A percentile compares a stretch with the other conserved stretches of the same genome.
Evolutionary conservation across 1,140 invertebrate species (phyloP).

Genomic region (Diprion similis): DNA sequence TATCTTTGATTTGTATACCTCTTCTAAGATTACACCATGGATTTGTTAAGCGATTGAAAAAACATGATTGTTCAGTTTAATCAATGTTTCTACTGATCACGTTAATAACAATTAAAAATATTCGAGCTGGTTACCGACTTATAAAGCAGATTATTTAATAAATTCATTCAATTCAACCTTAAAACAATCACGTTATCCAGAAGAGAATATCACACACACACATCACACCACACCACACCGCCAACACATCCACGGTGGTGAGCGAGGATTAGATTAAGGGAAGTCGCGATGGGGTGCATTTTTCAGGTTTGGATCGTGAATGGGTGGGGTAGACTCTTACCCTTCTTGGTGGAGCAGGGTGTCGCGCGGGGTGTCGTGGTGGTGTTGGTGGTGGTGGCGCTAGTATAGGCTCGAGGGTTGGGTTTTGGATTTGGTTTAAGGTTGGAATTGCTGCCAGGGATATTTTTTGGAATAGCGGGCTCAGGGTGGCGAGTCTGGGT

Average conservation of each 20-base stretch:
- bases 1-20: neutral
- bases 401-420: conserved; percentile 61
- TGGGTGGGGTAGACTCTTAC: conserved; percentile 63
- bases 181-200: conserved; percentile 43
- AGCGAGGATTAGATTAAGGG: conserved; percentile 59
- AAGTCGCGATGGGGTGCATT: conserved; percentile 42
- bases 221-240: conserved; percentile 60
- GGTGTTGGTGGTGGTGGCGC: conserved; percentile 60
- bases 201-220: conserved; percentile 39
- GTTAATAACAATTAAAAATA: conserved; percentile 2
- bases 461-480: conserved; percentile 32
- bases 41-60: neutral
- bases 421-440: conserved; percentile 51
- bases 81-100: neutral
- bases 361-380: conserved; percentile 63
- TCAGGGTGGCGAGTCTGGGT: conserved; percentile 50
- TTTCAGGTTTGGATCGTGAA: conserved; percentile 47
- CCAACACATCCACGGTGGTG: conserved; percentile 64
- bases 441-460: conserved; percentile 17
- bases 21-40: neutral
- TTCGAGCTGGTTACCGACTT: neutral
- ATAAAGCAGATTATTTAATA: neutral
- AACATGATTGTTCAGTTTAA: conserved; percentile 8
- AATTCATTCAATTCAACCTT: neutral
- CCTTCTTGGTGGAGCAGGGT: conserved; percentile 64